Base-by-base conservation (phyloP, 2,888 invertebrate species). In the Drosophila borealis region DNA sequence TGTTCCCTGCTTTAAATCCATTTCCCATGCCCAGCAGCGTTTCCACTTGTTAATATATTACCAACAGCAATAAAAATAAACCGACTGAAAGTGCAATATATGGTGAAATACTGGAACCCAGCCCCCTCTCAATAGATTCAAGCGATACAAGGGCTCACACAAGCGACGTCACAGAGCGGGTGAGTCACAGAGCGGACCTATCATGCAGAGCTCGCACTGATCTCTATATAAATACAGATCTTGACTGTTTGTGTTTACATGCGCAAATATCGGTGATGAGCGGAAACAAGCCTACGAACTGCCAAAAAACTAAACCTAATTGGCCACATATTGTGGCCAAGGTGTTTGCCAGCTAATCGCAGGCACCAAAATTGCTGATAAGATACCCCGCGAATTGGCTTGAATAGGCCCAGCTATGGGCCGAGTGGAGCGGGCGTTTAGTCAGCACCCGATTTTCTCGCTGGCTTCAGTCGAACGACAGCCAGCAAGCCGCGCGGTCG, bases 401-500 rank as follows among this genome's bases (percentile, higher is more conserved):
- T 5, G 55, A 41, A 53, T 34, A 14, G 37, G 21, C 33, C 10
- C 13, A 41, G 39, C 41, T 14, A 41, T 13, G 5, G 41, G 29
- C 33, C n/a, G 5, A n/a, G 29, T 29, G 8, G 29, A 8, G 8
- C 29, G 29, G 29, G 29, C 33, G 33, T 65, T 33, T 33, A 48
- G 41, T 37, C 19, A 21, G 13, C 11, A 29, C 11, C 8, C 36
- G 36, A 48, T 55, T 14, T 21, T 17, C 46, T 29, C 33, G 6
- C 3, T 19, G 10, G 42, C 44, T 46, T 81, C 67, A 83, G 86
- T 86, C 64, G 49, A 60, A 39, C 54, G 55, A 44, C 37, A 71
- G 41, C 66, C 65, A 64, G 25, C 70, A 39, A 66, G 54, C 69
- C 25, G 59, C 51, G 44, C 84, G 59, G 83, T 83, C 64, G 59